phyloP scores from a whole-genome alignment of 2,797 vertebrate species.

The Notolepis coatsorum region DNA sequence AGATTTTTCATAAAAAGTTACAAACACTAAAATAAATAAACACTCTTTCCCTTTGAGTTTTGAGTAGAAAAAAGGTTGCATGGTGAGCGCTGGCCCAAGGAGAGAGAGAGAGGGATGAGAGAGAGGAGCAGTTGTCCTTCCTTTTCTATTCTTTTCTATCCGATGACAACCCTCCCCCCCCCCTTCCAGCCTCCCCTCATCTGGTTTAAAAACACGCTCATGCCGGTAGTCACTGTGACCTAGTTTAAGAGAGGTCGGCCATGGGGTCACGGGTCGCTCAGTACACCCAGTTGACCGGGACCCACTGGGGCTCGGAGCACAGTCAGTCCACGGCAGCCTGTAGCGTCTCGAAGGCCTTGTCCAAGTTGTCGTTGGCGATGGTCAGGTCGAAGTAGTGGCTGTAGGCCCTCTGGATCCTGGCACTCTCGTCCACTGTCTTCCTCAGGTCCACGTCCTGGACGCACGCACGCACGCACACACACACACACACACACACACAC shows the following conservation, averaged over 20 bases:
- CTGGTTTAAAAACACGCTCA: conserved; percentile 34
- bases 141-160: too few species aligned
- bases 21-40: conserved; percentile 98
- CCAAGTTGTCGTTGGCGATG: conserved; percentile 95
- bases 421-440: conserved; percentile 97
- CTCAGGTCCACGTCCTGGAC: conserved; percentile 94
- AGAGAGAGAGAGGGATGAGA: too few species aligned
- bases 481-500: too few species aligned
- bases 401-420: conserved; percentile 93
- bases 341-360: conserved; percentile 95
- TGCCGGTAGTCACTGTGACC: conserved; percentile 34
- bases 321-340: conserved; percentile 90
- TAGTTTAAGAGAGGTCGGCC: conserved; percentile 7
- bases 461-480: too few species aligned
- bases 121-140: too few species aligned
- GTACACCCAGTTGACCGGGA: conserved; percentile 98
- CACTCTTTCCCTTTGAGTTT: conserved; percentile 89
- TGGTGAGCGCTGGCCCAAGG: too few species aligned
- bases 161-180: too few species aligned
- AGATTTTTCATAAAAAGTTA: conserved; percentile 96
- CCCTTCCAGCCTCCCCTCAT: conserved; percentile 60
- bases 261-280: conserved; percentile 72
- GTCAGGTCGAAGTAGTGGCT: conserved; percentile 97
- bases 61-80: conserved; percentile 90
- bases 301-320: conserved; percentile 93